phyloP scores from a whole-genome alignment of 2,113 vertebrate species.

The Megaptera novaeangliae region DNA sequence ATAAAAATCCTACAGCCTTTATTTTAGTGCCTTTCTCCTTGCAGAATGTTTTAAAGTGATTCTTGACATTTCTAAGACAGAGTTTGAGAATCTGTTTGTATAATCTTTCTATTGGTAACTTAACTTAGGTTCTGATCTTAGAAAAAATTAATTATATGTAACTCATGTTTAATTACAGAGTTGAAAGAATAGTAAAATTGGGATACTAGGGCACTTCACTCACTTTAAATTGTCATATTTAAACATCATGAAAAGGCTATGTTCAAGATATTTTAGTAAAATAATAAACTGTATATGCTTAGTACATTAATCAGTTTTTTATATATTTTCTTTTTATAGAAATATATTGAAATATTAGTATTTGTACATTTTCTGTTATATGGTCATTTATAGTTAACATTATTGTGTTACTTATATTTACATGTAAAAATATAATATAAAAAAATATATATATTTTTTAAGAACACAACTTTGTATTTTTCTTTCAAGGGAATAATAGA shows the following conservation, averaged over 20 bases:
- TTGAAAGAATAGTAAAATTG: constrained; percentile 1
- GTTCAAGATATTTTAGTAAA: constrained; percentile 35
- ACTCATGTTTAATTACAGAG: constrained; percentile 32
- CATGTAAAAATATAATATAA: not conserved
- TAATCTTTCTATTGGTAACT: constrained; percentile 11
- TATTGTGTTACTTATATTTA: not conserved
- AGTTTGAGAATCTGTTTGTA: constrained; percentile 38
- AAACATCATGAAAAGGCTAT: constrained; percentile 39
- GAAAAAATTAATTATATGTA: not conserved
- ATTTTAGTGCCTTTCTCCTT: not conserved
- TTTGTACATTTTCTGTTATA: not conserved
- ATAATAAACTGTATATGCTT: not conserved
- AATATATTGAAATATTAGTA: not conserved
- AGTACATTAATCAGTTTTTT: constrained; percentile 18
- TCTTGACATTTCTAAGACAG: constrained; percentile 24
- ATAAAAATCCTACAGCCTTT: not conserved
- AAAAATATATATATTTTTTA: not conserved
- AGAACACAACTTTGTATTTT: constrained; percentile 48
- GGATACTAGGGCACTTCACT: constrained; percentile 7
- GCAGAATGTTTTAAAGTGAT: not conserved
- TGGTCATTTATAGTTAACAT: not conserved
- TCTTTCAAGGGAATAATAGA: constrained; percentile 49
- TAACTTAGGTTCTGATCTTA: not conserved
- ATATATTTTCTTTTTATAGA: not conserved
- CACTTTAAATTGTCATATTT: not conserved